A percentile compares a stretch with the other conserved stretches of the same genome.
These are phyloP conservation scores for Carposina sasakii DNA, from an alignment of 1,140 invertebrate genomes.

Conservation along the genomic window DNA sequence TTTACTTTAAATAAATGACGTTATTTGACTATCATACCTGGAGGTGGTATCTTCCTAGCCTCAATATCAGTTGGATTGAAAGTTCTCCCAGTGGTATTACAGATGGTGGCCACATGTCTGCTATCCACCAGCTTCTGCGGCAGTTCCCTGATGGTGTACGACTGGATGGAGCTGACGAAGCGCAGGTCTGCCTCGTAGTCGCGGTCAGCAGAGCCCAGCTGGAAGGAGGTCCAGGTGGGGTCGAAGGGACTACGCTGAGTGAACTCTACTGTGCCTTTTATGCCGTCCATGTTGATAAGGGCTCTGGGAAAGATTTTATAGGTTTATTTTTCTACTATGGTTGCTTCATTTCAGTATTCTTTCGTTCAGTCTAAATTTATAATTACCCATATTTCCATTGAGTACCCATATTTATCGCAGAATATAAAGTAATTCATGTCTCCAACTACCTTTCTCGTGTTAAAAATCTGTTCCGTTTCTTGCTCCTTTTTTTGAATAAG, in stretches of 20 bases:
- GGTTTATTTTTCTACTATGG: too few species aligned
- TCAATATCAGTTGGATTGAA: constrained; percentile 81
- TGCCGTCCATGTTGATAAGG: constrained; percentile 84
- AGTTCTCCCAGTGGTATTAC: constrained; percentile 77
- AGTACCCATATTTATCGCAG: too few species aligned
- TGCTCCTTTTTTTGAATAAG: too few species aligned
- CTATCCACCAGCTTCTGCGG: constrained; percentile 75
- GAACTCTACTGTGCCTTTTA: constrained; percentile 86
- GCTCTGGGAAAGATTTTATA: constrained; percentile 70
- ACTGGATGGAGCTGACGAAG: constrained; percentile 73
- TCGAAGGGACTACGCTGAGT: constrained; percentile 89
- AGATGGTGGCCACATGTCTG: constrained; percentile 67
- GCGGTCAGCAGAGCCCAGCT: constrained; percentile 76
- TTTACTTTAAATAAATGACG: too few species aligned
- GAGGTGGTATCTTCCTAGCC: constrained; percentile 73
- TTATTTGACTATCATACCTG: constrained; percentile 76
- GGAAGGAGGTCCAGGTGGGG: constrained; percentile 86
- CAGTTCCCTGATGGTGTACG: constrained; percentile 80
- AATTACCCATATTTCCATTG: too few species aligned
- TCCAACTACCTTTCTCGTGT: too few species aligned
- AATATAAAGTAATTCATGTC: too few species aligned
- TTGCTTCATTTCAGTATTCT: too few species aligned
- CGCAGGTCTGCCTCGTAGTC: constrained; percentile 77
- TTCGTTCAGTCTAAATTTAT: too few species aligned
- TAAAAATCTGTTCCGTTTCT: too few species aligned